A percentile compares a stretch with the other conserved stretches of the same genome.
Conservation (phyloP, 2,888 invertebrate species). For the Monoplex corrugatus region DNA sequence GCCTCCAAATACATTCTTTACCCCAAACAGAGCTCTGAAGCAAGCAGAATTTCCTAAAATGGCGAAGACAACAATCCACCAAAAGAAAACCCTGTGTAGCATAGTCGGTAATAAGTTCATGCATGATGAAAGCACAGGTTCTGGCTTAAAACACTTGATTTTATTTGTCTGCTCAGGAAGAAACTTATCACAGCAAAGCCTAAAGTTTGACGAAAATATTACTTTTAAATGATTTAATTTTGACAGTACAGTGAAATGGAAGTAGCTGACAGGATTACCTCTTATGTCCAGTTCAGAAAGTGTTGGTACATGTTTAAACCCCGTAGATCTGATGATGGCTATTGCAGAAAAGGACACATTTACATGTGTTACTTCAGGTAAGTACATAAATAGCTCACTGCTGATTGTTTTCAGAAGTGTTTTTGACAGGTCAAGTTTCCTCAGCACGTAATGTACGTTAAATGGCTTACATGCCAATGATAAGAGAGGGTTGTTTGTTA, state of each 20-base stretch:
- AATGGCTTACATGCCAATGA: background rate
- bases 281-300: background rate
- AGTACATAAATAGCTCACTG: background rate
- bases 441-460: background rate
- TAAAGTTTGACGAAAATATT: too few species aligned
- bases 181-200: too few species aligned
- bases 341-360: background rate
- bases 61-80: too few species aligned
- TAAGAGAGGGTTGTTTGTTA: background rate
- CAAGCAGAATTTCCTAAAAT: too few species aligned
- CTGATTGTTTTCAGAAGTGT: background rate
- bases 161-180: background rate
- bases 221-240: background rate
- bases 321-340: background rate
- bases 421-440: background rate
- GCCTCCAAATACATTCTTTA: too few species aligned
- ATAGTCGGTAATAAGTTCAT: too few species aligned
- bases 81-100: too few species aligned
- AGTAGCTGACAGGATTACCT: too few species aligned
- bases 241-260: background rate
- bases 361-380: background rate
- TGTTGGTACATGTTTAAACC: background rate
- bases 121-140: background rate
- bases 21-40: too few species aligned
- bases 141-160: background rate